Evolutionary conservation across 2,888 invertebrate species (phyloP), one percentile per base, ranked within the genome.

Genomic region (Nebria brevicollis): DNA sequence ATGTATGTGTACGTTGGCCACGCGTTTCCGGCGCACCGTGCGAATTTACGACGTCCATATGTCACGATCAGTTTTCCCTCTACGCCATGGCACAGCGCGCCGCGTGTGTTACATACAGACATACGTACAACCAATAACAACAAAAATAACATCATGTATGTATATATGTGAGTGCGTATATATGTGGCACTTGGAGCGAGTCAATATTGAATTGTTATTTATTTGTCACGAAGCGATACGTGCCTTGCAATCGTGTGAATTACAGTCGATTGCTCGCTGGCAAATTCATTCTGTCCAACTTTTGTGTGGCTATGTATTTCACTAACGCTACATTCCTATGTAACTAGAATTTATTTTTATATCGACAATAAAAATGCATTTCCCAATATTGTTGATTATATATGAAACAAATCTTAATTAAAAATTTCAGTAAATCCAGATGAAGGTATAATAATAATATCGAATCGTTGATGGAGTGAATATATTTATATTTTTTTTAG

Each of bases 41-140:
- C 74, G 78, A 78, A 78, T 78, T 78, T 78, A 78, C 78, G 78
- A 74, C 65, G 73, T 25, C 66, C 73, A 78, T 78, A 74, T 74
- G 73, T 78, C 78, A 78, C 78, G 65, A 78, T 78, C 78, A 78
- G 54, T 54, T 54, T 54, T 54, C 54, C 54, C 54, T 54, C 54
- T 13, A 54, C 54, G 54, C 54, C 54, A 54, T 8, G 54, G 2
- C 54, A 54, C 54, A 54, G 11, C 4, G 54, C 54, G 11, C 13
- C 11, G 54, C 54, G 8, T 54, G 13, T 13, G 54, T 54, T 54
- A 34, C 54, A 13, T 54, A 11, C 54, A 2, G 4, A 54, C 54
- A 54, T 54, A 11, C 54, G 11, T 54, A 54, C 54, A 54, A 54
- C 54, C 54, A 54, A 54, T 13, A 54, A 54, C 54, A 54, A 54